These are phyloP conservation scores for Pedicia rivosa DNA, from an alignment of 2,888 invertebrate species.

Conservation along the genomic window DNA sequence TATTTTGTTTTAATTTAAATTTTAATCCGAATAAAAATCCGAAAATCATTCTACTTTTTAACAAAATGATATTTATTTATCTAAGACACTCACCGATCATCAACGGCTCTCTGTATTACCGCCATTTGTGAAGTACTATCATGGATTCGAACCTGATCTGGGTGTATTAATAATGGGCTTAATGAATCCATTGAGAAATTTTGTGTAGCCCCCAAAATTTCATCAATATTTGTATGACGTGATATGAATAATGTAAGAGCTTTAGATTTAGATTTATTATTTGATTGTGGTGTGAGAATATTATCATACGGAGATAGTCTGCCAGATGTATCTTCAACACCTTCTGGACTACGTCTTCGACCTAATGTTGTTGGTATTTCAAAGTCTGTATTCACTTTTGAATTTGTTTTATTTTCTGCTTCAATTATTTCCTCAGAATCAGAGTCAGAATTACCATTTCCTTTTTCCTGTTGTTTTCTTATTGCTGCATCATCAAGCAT, in stretches of 20 bases:
- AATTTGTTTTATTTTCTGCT: conserved; percentile 25
- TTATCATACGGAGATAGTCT: not conserved
- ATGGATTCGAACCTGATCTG: conserved; percentile 62
- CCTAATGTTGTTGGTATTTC: conserved; percentile 35
- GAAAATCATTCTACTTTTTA: too few relatives aligned
- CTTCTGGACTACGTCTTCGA: conserved; percentile 67
- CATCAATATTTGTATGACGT: conserved; percentile 74
- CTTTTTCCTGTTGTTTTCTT: too few relatives aligned
- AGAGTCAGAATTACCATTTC: conserved; percentile 28
- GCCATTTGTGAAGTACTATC: conserved; percentile 40
- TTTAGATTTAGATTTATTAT: not conserved
- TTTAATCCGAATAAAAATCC: too few relatives aligned
- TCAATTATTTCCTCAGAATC: too few relatives aligned
- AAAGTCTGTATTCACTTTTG: conserved; percentile 31
- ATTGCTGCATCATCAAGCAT: conserved; percentile 11
- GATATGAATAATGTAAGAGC: conserved; percentile 51
- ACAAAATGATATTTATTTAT: too few relatives aligned
- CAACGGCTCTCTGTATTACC: not conserved
- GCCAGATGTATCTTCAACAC: conserved; percentile 35
- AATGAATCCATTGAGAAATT: conserved; percentile 43
- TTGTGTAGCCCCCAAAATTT: conserved; percentile 54
- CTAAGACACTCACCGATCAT: too few relatives aligned
- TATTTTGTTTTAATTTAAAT: too few relatives aligned
- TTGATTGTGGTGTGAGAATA: conserved; percentile 1
- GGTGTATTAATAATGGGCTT: conserved; percentile 54